Evolutionary conservation across 1,140 invertebrate species (phyloP).

Genomic region (Magallana ariakensis): DNA sequence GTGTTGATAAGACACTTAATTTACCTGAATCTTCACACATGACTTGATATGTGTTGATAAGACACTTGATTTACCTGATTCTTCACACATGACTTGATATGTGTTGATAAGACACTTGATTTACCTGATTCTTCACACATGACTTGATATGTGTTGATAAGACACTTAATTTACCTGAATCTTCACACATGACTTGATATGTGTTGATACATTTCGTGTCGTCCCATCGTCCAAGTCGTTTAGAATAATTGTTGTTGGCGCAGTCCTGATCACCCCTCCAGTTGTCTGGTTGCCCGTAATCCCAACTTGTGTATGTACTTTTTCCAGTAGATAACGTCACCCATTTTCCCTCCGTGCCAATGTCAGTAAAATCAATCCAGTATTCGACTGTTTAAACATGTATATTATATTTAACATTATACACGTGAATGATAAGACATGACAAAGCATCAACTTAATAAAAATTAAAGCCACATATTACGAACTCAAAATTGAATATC

Average conservation of each 20-base stretch:
- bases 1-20: no score
- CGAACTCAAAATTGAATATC: no score
- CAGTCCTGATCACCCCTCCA: background rate
- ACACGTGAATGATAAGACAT: background rate
- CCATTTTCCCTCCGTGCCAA: background rate
- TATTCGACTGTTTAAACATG: background rate
- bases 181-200: background rate
- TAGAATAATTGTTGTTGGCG: background rate
- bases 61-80: no score
- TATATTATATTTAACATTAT: background rate
- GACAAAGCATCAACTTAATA: no score
- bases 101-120: no score
- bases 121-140: background rate
- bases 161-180: background rate
- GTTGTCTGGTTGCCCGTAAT: background rate
- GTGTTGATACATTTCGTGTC: background rate
- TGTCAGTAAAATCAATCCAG: slow-evolving; percentile 8
- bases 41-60: no score
- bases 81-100: background rate
- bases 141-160: no score
- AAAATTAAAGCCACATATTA: no score
- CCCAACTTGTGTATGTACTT: background rate
- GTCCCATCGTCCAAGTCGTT: background rate
- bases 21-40: no score
- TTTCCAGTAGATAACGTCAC: background rate